These are phyloP conservation scores for Rhabdophis nuchalis DNA, from an alignment of 2,797 vertebrate genomes.

Conservation along the genomic window DNA sequence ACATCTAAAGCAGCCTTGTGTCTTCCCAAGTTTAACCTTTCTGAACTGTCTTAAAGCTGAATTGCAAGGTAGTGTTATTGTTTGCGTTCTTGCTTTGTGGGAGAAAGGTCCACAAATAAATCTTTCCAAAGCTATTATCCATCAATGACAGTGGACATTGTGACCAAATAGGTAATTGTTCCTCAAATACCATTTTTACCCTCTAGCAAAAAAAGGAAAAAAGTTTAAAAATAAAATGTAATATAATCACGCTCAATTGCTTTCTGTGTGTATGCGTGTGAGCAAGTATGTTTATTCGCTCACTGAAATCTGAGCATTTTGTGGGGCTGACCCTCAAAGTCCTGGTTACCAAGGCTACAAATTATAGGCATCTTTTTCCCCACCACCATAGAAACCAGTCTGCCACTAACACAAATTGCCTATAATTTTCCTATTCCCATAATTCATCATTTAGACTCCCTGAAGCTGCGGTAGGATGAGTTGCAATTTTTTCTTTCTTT, in stretches of 20 bases:
- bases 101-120: constrained; percentile 20
- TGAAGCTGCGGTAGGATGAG: constrained; percentile 33
- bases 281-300: not conserved
- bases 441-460: constrained; percentile 61
- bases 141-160: constrained; percentile 37
- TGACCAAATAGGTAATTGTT: constrained; percentile 28
- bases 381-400: constrained; percentile 57
- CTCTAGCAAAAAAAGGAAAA: not conserved
- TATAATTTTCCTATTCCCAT: constrained; percentile 66
- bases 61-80: constrained; percentile 22
- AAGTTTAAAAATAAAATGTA: not conserved
- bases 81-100: constrained; percentile 12
- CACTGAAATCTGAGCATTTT: constrained; percentile 36
- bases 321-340: constrained; percentile 40
- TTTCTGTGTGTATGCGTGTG: not conserved
- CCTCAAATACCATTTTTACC: constrained; percentile 37
- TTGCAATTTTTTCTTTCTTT: constrained; percentile 48
- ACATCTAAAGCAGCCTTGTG: not conserved
- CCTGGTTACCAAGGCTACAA: constrained; percentile 60
- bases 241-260: not conserved
- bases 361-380: constrained; percentile 57
- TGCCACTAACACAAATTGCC: constrained; percentile 65
- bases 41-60: not conserved
- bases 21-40: not conserved
- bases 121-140: constrained; percentile 1